Conservation (phyloP, 2,888 invertebrate genomes). For the Rhingia rostrata region DNA sequence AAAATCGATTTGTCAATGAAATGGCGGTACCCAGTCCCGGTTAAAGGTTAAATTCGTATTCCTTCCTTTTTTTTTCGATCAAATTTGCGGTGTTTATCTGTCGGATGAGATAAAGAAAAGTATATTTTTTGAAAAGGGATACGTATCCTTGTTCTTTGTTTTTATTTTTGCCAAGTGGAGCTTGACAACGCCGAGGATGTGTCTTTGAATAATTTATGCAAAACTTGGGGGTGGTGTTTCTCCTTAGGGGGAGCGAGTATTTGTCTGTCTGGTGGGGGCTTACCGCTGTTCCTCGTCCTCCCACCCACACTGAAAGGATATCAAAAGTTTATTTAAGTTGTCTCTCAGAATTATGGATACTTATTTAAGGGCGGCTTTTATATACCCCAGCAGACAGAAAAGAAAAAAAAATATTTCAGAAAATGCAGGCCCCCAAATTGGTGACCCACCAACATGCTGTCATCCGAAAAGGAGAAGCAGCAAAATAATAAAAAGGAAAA, state of each 20-base stretch:
- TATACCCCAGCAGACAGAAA: not conserved
- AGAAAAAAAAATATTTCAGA: slow-evolving; percentile 34
- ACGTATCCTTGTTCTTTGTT: slow-evolving; percentile 20
- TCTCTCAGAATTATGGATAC: slow-evolving; percentile 65
- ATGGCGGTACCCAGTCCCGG: not conserved
- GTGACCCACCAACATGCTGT: slow-evolving; percentile 55
- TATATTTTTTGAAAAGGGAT: slow-evolving; percentile 52
- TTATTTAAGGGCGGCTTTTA: slow-evolving; percentile 22
- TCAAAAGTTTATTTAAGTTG: slow-evolving; percentile 63
- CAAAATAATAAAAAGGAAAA: slow-evolving; percentile 40
- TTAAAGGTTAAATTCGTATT: slow-evolving; percentile 53
- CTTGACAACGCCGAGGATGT: slow-evolving; percentile 16
- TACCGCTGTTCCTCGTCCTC: slow-evolving; percentile 48
- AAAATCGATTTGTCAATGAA: slow-evolving; percentile 48
- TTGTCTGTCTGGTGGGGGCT: slow-evolving; percentile 24
- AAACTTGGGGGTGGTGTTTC: slow-evolving; percentile 31
- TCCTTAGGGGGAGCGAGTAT: not conserved
- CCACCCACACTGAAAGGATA: slow-evolving; percentile 9
- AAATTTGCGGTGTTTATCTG: slow-evolving; percentile 60
- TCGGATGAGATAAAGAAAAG: slow-evolving; percentile 53
- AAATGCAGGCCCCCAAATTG: slow-evolving; percentile 51
- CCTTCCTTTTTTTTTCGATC: slow-evolving; percentile 32
- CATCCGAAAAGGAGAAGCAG: slow-evolving; percentile 19
- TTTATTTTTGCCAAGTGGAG: slow-evolving; percentile 1
- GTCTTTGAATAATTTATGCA: slow-evolving; percentile 70